A percentile compares a stretch with the other conserved stretches of the same genome.
Conservation (phyloP, 2,888 invertebrate species). For the Bursaphelenchus okinawaensis region DNA sequence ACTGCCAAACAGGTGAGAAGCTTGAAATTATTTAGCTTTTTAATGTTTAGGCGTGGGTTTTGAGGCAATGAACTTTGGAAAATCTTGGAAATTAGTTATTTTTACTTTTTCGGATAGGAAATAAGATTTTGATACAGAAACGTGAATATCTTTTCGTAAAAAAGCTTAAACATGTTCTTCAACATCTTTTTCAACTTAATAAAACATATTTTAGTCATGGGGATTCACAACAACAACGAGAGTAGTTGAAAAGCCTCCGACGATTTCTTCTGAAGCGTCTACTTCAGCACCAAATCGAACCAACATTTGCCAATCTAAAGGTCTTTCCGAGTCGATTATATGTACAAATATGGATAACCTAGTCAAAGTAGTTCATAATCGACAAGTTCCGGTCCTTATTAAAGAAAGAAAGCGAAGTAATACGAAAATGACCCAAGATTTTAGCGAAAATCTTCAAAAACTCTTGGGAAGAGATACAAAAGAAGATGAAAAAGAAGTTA, state of each 20-base stretch:
- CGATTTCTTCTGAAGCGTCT: background rate
- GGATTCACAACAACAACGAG: background rate
- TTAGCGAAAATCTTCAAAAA: too few relatives aligned
- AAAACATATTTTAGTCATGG: too few relatives aligned
- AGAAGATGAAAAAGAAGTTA: background rate
- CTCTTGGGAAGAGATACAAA: background rate
- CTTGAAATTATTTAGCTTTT: background rate
- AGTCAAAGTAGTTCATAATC: background rate
- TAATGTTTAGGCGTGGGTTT: too few relatives aligned
- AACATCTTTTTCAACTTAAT: too few relatives aligned
- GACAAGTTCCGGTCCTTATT: background rate
- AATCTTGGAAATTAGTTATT: too few relatives aligned
- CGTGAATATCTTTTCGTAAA: too few relatives aligned
- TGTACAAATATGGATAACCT: background rate
- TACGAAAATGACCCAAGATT: background rate
- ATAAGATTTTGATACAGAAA: too few relatives aligned
- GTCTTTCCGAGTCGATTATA: background rate
- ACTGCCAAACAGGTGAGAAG: background rate
- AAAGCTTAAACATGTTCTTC: too few relatives aligned
- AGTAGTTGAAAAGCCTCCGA: too few relatives aligned
- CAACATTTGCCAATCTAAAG: background rate
- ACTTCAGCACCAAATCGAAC: background rate
- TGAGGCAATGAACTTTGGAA: too few relatives aligned
- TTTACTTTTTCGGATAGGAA: too few relatives aligned
- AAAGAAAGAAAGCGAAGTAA: background rate